Percentiles rank a stretch among this genome's conserved stretches.
These are phyloP conservation scores for Leptinotarsa defecta DNA, from an alignment of 1,140 invertebrate species.

Conservation along the genomic window DNA sequence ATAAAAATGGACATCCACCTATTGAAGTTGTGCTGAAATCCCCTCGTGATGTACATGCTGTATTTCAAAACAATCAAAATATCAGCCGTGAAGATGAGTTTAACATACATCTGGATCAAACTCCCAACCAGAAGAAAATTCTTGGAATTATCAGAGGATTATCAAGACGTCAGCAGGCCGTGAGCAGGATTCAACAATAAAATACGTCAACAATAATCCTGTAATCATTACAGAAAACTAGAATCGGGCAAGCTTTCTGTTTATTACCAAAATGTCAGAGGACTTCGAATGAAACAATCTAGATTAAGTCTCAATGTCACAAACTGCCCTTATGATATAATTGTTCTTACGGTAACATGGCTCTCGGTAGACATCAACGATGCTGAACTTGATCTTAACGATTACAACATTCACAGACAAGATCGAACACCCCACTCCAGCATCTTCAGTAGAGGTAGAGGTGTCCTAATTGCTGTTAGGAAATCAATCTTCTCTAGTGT, in stretches of 20 bases:
- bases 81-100: neutral
- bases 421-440: constrained; percentile 5
- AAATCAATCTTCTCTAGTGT: neutral
- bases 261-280: neutral
- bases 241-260: neutral
- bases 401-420: constrained; percentile 7
- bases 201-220: neutral
- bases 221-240: neutral
- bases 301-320: neutral
- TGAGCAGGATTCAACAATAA: constrained; percentile 1
- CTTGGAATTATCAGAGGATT: neutral
- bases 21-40: neutral
- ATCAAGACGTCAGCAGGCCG: neutral
- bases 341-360: neutral
- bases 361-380: neutral
- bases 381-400: neutral
- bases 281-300: neutral
- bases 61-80: neutral
- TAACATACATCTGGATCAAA: neutral
- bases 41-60: neutral
- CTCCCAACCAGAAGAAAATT: constrained; percentile 6
- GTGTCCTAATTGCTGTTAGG: neutral
- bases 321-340: neutral
- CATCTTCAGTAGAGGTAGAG: neutral
- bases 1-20: constrained; percentile 6